Evolutionary conservation across 2,113 vertebrate genomes (phyloP).

Genomic region (Pyxicephalus adspersus): DNA sequence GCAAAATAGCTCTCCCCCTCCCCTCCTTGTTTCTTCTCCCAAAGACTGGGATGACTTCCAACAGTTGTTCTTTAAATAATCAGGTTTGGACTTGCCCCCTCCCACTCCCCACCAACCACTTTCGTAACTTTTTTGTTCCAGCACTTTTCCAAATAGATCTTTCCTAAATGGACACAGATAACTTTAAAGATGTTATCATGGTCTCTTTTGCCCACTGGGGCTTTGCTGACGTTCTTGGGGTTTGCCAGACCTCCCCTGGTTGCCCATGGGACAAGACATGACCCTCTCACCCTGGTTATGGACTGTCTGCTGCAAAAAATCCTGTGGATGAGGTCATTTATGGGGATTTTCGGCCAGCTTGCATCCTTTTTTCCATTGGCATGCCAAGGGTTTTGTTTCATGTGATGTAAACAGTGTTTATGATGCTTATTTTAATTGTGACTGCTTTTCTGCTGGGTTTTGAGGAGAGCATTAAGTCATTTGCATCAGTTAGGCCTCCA

Average conservation of each 20-base stretch:
- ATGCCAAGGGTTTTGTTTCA: too few relatives aligned
- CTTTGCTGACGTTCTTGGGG: conserved; percentile 4
- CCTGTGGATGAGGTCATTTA: too few relatives aligned
- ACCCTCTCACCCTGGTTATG: too few relatives aligned
- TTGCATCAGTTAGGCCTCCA: too few relatives aligned
- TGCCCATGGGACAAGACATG: not conserved
- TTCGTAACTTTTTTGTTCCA: conserved; percentile 12
- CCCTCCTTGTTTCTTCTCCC: not conserved
- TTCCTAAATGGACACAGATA: not conserved
- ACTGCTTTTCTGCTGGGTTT: too few relatives aligned
- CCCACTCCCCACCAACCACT: not conserved
- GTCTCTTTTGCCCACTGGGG: not conserved
- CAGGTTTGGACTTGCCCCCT: conserved; percentile 31
- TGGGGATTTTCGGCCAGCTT: too few relatives aligned
- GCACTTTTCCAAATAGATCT: not conserved
- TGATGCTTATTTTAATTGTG: too few relatives aligned
- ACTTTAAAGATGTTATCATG: not conserved
- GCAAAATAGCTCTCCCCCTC: conserved; percentile 30
- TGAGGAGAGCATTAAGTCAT: too few relatives aligned
- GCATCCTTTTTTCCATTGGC: too few relatives aligned
- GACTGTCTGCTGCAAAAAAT: too few relatives aligned
- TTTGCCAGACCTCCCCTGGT: not conserved
- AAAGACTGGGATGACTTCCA: conserved; percentile 39
- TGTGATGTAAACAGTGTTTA: too few relatives aligned
- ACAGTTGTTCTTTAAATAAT: conserved; percentile 43